Evolutionary conservation across 2,113 vertebrate genomes (phyloP), one percentile per base, ranked within the genome.

Genomic region (Tretioscincus oriximinensis): DNA sequence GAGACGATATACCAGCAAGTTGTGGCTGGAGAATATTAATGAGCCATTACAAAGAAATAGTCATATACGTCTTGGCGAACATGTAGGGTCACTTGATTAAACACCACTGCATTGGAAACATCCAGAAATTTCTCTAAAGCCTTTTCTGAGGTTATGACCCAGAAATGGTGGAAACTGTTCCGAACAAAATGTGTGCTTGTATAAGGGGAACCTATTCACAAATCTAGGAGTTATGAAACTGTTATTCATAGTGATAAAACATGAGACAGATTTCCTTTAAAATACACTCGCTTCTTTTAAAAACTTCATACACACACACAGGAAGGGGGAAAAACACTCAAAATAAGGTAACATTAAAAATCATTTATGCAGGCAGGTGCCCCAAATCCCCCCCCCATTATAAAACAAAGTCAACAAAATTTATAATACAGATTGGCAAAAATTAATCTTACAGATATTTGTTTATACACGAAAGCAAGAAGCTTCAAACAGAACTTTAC

Each of bases 381-480:
- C 85, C 84, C 88, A 76, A 81, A 77, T 75, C 88, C 61, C 85
- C 63, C 89, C 87, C 28, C 18, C 47, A 92, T 93, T 93, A 92
- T 83, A 92, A 92, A 91, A 87, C 86, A 88, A 90, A 91, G 85
- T 88, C 82, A 86, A 90, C 85, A 90, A 82, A 70, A 90, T 81
- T 82, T 92, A 85, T 89, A 81, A 79, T 85, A 93, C 89, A 92
- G 61, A 92, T 89, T 86, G 77, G 83, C 89, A 85, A 77, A 72
- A 91, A 84, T 91, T 90, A 88, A 83, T 85, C 90, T 88, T 87
- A 91, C 89, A 92, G 76, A 84, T 87, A 87, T 87, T 92, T 28
- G 14, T 65, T 90, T 76, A 88, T 90, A 90, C 66, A 91, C 86
- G 88, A 88, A 81, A 87, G 77, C 88, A 58, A 77, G 76, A 85